A percentile compares a stretch with the other conserved stretches of the same genome.
phyloP scores from a whole-genome alignment of 2,797 vertebrate genomes.

The Falco naumanni region DNA sequence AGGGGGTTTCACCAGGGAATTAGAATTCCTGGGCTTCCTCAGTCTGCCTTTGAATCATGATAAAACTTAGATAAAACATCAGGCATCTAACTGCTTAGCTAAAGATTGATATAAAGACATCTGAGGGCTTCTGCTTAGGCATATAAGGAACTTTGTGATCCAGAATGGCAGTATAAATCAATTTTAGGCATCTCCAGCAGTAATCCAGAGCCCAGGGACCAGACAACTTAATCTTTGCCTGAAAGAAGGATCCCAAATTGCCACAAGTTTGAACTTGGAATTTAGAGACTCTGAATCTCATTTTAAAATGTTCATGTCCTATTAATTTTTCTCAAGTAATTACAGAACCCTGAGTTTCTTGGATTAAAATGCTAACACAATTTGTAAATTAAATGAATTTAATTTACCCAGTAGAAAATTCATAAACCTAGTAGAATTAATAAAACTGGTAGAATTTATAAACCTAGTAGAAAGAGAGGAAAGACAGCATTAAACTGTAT shows the following conservation, averaged over 20 bases:
- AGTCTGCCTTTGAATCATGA: not conserved
- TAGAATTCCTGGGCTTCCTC: not conserved
- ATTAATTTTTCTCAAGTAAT: not conserved
- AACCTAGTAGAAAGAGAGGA: not conserved
- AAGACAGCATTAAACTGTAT: not conserved
- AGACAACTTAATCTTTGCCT: not conserved
- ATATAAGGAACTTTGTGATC: not conserved
- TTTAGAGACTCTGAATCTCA: not conserved
- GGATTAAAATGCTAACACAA: not conserved
- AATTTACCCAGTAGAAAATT: not conserved
- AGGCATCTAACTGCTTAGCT: not conserved
- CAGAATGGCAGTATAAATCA: not conserved
- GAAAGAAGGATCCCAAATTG: not conserved
- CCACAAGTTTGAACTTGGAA: not conserved
- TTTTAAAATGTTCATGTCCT: not conserved
- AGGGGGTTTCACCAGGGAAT: not conserved
- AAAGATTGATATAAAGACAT: not conserved
- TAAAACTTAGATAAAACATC: not conserved
- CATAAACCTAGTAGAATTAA: not conserved
- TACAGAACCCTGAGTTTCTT: not conserved
- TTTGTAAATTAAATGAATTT: not conserved
- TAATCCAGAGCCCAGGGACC: not conserved
- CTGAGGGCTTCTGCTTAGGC: not conserved
- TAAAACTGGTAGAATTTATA: not conserved
- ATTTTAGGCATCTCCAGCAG: not conserved